Conservation (phyloP, 1,140 invertebrate species). For the Drosophila ercepeae region DNA sequence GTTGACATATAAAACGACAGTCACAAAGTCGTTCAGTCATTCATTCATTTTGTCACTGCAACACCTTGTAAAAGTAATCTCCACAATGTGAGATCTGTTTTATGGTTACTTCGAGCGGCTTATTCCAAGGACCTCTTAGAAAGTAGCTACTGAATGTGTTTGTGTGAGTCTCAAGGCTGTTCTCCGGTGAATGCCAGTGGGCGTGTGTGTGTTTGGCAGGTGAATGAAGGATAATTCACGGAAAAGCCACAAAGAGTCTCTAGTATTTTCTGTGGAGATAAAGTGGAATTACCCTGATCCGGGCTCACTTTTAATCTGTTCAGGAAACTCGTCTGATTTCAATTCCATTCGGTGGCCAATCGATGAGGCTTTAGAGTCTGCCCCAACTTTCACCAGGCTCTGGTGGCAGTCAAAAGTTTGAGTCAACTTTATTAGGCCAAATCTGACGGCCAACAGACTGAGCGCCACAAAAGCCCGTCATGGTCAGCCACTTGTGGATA, state of each 20-base stretch:
- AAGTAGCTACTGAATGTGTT: conserved; percentile 9
- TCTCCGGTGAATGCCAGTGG: conserved; percentile 1
- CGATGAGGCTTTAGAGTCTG: conserved; percentile 21
- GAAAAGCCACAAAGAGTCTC: background rate
- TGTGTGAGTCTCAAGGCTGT: conserved; percentile 10
- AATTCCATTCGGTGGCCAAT: conserved; percentile 43
- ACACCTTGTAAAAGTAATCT: conserved; percentile 29
- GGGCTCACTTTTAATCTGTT: conserved; percentile 12
- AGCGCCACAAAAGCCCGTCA: conserved; percentile 26
- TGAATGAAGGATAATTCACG: background rate
- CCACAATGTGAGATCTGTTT: conserved; percentile 37
- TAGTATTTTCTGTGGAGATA: conserved; percentile 9
- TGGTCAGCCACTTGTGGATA: conserved; percentile 70
- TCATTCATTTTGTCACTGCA: conserved; percentile 20
- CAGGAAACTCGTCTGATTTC: conserved; percentile 48
- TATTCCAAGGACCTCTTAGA: conserved; percentile 54
- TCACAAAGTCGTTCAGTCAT: conserved; percentile 33
- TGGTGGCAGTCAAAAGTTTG: conserved; percentile 59
- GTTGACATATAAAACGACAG: background rate
- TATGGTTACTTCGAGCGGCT: conserved; percentile 57
- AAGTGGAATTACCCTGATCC: conserved; percentile 17
- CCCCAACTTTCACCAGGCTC: conserved; percentile 7
- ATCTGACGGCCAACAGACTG: conserved; percentile 62
- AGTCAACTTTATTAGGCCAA: conserved; percentile 68
- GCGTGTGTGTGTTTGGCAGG: background rate